Conservation (phyloP, 2,797 vertebrate genomes). For the Dendrocincla fuliginosa region DNA sequence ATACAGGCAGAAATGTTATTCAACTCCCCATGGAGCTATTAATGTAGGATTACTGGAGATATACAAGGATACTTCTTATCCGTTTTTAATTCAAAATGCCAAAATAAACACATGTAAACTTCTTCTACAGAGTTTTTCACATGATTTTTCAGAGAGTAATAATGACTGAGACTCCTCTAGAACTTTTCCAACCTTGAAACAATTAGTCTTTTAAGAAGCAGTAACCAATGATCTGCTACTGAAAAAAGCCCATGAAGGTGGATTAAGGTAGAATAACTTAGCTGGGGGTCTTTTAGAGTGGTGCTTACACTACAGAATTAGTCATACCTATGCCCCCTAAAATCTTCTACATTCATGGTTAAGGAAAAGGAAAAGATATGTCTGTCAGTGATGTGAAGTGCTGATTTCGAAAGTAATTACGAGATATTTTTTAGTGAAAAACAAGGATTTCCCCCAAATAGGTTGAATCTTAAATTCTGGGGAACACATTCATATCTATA, state of each 20-base stretch:
- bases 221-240: not conserved
- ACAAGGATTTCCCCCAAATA: not conserved
- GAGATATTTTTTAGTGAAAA: not conserved
- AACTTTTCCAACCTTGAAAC: not conserved
- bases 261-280: not conserved
- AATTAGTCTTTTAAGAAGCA: not conserved
- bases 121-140: not conserved
- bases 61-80: not conserved
- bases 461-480: not conserved
- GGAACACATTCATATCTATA: not conserved
- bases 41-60: slow-evolving; percentile 6
- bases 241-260: not conserved
- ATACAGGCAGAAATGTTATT: not conserved
- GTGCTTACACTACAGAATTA: not conserved
- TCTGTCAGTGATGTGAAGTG: not conserved
- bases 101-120: slow-evolving; percentile 17
- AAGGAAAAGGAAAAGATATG: not conserved
- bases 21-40: not conserved
- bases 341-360: not conserved
- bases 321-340: not conserved
- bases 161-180: not conserved
- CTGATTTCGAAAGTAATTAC: not conserved
- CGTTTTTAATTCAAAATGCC: not conserved
- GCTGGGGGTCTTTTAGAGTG: not conserved
- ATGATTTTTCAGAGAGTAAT: not conserved